phyloP scores from a whole-genome alignment of 2,113 vertebrate genomes.

The Neodon shergylaensis region DNA sequence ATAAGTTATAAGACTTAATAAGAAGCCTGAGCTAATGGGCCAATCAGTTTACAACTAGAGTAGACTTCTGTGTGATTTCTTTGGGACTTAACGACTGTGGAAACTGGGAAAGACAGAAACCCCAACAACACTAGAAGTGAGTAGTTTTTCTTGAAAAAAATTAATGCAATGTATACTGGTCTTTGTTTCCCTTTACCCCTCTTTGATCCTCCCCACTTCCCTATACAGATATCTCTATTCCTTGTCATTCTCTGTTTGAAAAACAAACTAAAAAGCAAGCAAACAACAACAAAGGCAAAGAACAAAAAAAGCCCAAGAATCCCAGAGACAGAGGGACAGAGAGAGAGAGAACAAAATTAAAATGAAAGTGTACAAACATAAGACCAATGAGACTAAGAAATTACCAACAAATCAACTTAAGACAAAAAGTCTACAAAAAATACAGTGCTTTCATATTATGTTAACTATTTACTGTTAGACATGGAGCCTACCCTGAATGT shows the following conservation, averaged over 20 bases:
- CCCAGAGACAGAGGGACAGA: background rate
- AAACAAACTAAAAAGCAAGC: background rate
- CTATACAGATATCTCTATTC: too few relatives aligned
- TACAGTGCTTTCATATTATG: background rate
- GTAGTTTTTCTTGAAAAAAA: background rate
- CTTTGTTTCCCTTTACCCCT: background rate
- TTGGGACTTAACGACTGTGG: too few relatives aligned
- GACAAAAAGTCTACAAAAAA: background rate
- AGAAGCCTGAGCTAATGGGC: too few relatives aligned
- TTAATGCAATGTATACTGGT: background rate
- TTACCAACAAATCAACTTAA: background rate
- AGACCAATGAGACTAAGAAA: background rate
- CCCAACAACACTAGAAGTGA: background rate
- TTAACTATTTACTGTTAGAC: background rate
- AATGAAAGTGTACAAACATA: background rate
- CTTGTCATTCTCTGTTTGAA: background rate
- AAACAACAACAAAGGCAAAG: background rate
- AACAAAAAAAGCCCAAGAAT: background rate
- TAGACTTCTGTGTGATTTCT: too few relatives aligned
- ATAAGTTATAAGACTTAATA: too few relatives aligned
- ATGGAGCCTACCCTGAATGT: background rate
- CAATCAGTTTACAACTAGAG: too few relatives aligned
- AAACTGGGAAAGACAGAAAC: too few relatives aligned
- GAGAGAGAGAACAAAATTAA: background rate
- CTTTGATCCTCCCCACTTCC: background rate